Base-by-base conservation (phyloP, 2,888 invertebrate genomes). In the Drosophila aldrichi region DNA sequence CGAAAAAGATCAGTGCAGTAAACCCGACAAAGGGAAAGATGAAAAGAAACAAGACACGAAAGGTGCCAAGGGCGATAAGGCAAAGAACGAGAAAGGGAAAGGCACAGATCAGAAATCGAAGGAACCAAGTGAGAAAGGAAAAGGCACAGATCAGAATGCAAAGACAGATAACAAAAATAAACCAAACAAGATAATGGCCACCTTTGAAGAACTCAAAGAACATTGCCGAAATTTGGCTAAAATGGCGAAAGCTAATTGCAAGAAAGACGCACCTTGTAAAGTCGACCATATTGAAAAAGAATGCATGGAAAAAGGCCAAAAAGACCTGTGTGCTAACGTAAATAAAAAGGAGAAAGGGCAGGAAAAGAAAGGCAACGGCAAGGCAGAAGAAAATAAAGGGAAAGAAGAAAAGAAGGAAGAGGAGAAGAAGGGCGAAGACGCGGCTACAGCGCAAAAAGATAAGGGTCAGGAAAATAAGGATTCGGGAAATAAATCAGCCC, bases 201-300 rank as follows among this genome's bases (percentile, higher is more conserved):
- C 32, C 18, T 49, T 49, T 16, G 72, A 59, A 51, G 49, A 49
- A 5, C 49, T 49, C 12, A 34, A 57, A n/a, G 40, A 77, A 20
- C 57, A 77, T 38, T 56, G 62, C 32, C 57, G 38, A 8, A 57
- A 74, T 9, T 43, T 44, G 46, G 67, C 59, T 4, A 59, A 12
- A 25, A 40, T 22, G 14, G 49, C 49, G 14, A 49, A 49, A 34
- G 49, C 49, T 20, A 34, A 34, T 14, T 49, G 49, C 49, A 49
- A 49, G 8, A 8, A 1, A 7, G 18, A 20, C n/a, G 18, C 49
- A 20, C 32, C 32, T 14, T 49, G 49, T 34, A 20, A 49, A 34
- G n/a, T 32, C 8, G 49, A 49, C 7, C 32, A 49, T 32, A 14
- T 49, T 18, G 49, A 49, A 32, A 34, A 18, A 3, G 49, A 58